phyloP scores from a whole-genome alignment of 2,113 vertebrate species.

The Onychorhynchus coronatus region DNA sequence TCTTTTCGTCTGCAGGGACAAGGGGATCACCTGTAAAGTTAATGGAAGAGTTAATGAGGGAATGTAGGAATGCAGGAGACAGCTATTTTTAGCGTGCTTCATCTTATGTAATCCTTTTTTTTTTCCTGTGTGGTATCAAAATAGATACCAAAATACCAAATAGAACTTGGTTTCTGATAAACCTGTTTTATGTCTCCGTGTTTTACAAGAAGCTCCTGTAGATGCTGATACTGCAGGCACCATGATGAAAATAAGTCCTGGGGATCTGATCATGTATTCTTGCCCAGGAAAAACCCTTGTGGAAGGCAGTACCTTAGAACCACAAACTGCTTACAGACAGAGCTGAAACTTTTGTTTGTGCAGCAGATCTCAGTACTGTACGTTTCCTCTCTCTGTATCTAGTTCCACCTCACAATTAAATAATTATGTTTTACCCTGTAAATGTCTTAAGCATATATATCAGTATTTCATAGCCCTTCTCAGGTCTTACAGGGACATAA shows the following conservation, averaged over 20 bases:
- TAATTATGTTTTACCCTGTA: background rate
- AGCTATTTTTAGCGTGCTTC: slow-evolving; percentile 60
- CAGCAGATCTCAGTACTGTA: background rate
- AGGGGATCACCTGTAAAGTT: slow-evolving; percentile 24
- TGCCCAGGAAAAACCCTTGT: background rate
- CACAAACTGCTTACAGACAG: background rate
- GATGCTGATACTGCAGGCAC: background rate
- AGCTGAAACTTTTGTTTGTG: background rate
- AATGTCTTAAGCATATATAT: background rate
- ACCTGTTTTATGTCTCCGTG: slow-evolving; percentile 35
- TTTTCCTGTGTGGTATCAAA: slow-evolving; percentile 35
- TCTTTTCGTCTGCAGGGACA: background rate
- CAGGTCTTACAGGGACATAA: background rate
- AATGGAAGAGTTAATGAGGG: slow-evolving; percentile 64
- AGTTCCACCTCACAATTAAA: background rate
- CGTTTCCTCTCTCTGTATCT: background rate
- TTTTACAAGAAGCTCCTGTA: slow-evolving; percentile 25
- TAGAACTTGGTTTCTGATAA: slow-evolving; percentile 53
- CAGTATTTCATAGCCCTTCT: background rate
- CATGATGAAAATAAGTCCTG: background rate
- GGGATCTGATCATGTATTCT: background rate
- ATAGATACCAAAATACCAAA: slow-evolving; percentile 56
- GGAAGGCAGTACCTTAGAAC: background rate
- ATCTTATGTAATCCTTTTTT: slow-evolving; percentile 46
- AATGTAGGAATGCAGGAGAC: slow-evolving; percentile 38